Evolutionary conservation across 2,113 vertebrate genomes (phyloP).

Genomic region (Gnathonemus longibarbis): DNA sequence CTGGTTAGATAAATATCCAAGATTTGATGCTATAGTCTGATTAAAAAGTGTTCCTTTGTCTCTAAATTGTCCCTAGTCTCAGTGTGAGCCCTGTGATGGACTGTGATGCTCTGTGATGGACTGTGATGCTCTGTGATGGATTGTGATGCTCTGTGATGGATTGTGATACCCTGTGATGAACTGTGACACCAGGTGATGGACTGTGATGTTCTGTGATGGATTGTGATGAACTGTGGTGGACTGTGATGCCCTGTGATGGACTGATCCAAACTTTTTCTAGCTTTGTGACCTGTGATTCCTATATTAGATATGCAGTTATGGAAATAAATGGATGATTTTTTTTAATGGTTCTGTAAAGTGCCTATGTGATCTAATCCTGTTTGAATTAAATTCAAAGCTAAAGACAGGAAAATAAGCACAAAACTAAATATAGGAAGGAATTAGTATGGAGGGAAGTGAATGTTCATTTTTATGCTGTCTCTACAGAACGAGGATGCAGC

Average conservation of each 20-base stretch:
- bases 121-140: background rate
- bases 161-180: too few species aligned
- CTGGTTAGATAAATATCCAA: too few species aligned
- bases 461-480: background rate
- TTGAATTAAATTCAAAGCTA: background rate
- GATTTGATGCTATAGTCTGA: too few species aligned
- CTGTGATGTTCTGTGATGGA: background rate
- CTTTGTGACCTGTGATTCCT: background rate
- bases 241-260: background rate
- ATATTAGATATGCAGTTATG: background rate
- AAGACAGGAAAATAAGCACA: background rate
- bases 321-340: background rate
- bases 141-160: too few species aligned
- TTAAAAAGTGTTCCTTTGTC: background rate
- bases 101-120: too few species aligned
- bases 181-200: too few species aligned
- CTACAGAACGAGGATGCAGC: constrained; percentile 70
- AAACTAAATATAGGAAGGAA: background rate
- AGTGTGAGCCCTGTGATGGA: background rate
- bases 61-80: background rate
- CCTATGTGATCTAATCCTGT: background rate
- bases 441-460: background rate
- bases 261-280: background rate
- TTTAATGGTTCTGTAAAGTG: background rate
- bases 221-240: background rate